Percentiles rank a stretch among this genome's conserved stretches.
Conservation (phyloP, 2,113 vertebrate genomes). For the Dinomys branickii region DNA sequence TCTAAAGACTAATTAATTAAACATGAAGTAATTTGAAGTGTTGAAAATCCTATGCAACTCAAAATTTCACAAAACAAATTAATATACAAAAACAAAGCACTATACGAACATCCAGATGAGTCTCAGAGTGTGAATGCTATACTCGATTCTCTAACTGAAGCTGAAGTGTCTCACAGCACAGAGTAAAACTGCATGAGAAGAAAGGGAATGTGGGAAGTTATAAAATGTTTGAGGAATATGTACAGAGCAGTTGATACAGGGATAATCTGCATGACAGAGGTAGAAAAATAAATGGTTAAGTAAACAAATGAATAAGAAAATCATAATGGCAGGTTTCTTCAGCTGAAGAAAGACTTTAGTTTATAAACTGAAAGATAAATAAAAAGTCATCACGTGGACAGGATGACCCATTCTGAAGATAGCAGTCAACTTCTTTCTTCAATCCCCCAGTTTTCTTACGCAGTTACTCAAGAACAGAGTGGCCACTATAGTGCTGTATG, state of each 20-base stretch:
- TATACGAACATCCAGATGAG: neutral
- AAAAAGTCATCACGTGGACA: accelerated
- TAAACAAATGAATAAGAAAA: neutral
- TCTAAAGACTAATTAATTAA: neutral
- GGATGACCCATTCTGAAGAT: neutral
- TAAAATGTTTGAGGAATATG: neutral
- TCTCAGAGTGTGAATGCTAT: neutral
- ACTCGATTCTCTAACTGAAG: neutral
- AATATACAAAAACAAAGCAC: neutral
- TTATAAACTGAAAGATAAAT: neutral
- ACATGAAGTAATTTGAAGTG: neutral
- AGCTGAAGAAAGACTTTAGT: neutral
- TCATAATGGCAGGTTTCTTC: neutral
- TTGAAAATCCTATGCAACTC: neutral
- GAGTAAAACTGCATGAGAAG: neutral
- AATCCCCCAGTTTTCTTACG: neutral
- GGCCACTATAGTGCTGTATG: neutral
- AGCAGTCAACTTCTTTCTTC: neutral
- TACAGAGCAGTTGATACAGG: neutral
- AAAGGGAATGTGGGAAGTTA: neutral
- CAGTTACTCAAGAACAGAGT: neutral
- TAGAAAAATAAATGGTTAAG: neutral
- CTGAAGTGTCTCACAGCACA: neutral
- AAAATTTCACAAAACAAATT: neutral
- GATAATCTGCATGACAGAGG: neutral